phyloP scores from a whole-genome alignment of 2,797 vertebrate genomes.

The Gila robusta region DNA sequence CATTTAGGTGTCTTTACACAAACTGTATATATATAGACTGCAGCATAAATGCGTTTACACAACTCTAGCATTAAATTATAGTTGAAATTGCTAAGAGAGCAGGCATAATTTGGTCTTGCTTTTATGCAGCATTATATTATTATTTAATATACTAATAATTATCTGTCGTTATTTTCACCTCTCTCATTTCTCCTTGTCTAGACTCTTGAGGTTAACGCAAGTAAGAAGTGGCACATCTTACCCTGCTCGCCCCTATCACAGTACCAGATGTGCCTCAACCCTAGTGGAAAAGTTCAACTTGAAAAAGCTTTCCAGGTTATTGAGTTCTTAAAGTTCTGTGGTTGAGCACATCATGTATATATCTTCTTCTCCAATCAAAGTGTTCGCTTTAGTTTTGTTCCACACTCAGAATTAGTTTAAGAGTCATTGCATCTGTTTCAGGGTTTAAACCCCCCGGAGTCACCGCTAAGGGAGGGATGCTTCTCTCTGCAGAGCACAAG shows the following conservation, averaged over 20 bases:
- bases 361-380: neutral
- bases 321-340: slow-evolving; percentile 13
- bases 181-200: neutral
- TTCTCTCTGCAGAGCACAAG: slow-evolving; percentile 20
- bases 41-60: neutral
- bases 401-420: slow-evolving; percentile 9
- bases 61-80: too few species aligned
- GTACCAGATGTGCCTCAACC: neutral
- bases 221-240: neutral
- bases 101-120: neutral
- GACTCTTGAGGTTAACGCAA: neutral
- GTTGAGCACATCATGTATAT: neutral
- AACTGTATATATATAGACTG: neutral
- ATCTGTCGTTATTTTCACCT: neutral
- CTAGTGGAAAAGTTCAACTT: neutral
- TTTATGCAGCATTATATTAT: neutral
- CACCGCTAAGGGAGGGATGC: neutral
- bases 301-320: neutral
- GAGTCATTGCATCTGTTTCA: slow-evolving; percentile 44
- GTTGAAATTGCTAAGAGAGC: too few species aligned
- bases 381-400: slow-evolving; percentile 3
- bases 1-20: neutral
- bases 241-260: neutral
- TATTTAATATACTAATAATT: neutral
- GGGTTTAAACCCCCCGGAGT: slow-evolving; percentile 35